Evolutionary conservation across 1,140 invertebrate species (phyloP), one percentile per base, ranked within the genome.

Genomic region (Homalodisca vitripennis): DNA sequence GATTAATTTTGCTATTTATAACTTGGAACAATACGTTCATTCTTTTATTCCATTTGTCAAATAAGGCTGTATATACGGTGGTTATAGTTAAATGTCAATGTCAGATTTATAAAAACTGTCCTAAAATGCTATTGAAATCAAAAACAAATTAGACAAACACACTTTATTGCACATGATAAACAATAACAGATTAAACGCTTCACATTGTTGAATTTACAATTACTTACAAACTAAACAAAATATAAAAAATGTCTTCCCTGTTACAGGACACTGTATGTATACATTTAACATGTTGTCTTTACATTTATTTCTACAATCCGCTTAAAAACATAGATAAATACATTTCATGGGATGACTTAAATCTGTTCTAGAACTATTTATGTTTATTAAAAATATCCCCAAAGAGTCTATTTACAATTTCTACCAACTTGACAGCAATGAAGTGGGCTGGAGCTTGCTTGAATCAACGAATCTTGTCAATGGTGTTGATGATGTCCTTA

Each of bases 221-320:
- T 66, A 47, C 24, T 27, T 66, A 46, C 63, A 46, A 60, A 66
- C 63, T 66, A 66, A 66, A 66, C 20, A 66, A 66, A 66, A 66
- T 66, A 66, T 66, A 68, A 68, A 62, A 47, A 68, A 30, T 62
- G 34, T 47, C 30, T 60, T 30, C 2, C 13, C 3, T 48, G 13
- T n/a, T 26, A 17, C n/a, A 60, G 3, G 29, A 26, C n/a, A 20
- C n/a, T 48, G 1, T 67, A 48, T 68, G 55, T 62, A 46, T 41
- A 62, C 55, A 57, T 29, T 53, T 22, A 68, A 57, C 30, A 68
- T 68, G 20, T 20, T 62, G 48, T 48, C 41, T 32, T 34, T 55
- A 68, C 51, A 68, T 68, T 60, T 66, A 66, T 66, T 47, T 47
- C 63, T 66, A 66, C 41, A 66, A 66, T 66, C 27, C 29, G 32